Percentiles rank a stretch among this genome's conserved stretches.
Evolutionary conservation across 2,797 vertebrate species (phyloP).

Genomic region (Natrix natrix): DNA sequence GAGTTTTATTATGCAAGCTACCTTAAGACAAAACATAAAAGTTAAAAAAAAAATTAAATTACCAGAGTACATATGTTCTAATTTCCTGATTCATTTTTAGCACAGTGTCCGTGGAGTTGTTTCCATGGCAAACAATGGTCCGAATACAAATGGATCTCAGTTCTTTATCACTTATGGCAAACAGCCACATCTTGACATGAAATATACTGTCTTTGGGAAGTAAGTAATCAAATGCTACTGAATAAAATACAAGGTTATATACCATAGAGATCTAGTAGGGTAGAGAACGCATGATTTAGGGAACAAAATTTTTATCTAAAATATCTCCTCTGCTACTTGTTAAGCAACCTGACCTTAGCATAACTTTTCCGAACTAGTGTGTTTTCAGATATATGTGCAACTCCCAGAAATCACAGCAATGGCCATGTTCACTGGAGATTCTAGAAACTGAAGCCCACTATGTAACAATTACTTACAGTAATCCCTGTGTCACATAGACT

Average conservation of each 20-base stretch:
- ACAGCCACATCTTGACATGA: conserved; percentile 98
- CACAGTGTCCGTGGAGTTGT: conserved; percentile 97
- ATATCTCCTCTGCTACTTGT: neutral
- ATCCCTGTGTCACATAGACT: neutral
- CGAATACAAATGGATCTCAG: conserved; percentile 93
- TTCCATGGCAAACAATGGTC: conserved; percentile 96
- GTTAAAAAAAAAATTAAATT: neutral
- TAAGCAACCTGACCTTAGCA: neutral
- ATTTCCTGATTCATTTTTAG: conserved; percentile 67
- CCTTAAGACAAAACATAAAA: neutral
- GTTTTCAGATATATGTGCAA: neutral
- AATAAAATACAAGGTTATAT: neutral
- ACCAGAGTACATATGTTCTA: neutral
- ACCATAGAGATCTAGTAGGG: neutral
- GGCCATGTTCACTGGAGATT: neutral
- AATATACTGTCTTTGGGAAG: conserved; percentile 97
- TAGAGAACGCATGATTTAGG: neutral
- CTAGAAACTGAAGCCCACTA: no score
- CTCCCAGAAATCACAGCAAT: neutral
- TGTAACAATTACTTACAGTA: neutral
- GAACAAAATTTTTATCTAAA: neutral
- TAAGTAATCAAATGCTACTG: conserved; percentile 62
- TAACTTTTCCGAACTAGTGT: neutral
- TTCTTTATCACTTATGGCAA: conserved; percentile 98
- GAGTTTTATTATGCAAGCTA: neutral